phyloP scores from a whole-genome alignment of 2,113 vertebrate genomes.

The Halichoeres trimaculatus region DNA sequence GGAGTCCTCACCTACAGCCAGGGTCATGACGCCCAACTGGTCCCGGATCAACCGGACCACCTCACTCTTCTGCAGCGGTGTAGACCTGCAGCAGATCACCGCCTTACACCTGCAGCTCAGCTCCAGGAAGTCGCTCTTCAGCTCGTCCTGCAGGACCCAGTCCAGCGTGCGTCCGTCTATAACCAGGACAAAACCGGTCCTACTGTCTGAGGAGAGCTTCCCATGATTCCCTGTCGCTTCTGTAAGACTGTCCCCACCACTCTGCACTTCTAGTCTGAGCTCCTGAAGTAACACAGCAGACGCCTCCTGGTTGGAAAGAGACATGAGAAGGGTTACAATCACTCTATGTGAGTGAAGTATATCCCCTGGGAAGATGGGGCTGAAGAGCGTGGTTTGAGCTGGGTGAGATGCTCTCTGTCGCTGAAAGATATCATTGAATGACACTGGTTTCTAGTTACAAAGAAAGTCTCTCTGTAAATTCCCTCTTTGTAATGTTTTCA shows the following conservation, averaged over 20 bases:
- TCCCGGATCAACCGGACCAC: conserved; percentile 88
- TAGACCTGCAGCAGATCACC: conserved; percentile 92
- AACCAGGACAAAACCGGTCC: conserved; percentile 77
- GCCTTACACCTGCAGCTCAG: conserved; percentile 84
- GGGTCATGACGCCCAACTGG: conserved; percentile 86
- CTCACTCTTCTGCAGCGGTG: conserved; percentile 92
- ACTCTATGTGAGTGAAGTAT: too few species aligned
- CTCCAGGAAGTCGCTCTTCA: conserved; percentile 85
- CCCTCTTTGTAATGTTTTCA: background rate
- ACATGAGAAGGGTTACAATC: background rate
- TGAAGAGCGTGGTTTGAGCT: too few species aligned
- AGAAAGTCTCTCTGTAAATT: too few species aligned
- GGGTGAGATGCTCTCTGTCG: too few species aligned
- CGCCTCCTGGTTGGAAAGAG: conserved; percentile 80
- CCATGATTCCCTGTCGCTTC: background rate
- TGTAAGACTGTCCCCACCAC: background rate
- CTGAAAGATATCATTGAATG: too few species aligned
- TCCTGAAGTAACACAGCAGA: conserved; percentile 83
- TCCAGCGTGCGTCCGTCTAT: conserved; percentile 87
- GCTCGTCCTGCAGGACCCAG: conserved; percentile 84
- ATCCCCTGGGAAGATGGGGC: too few species aligned
- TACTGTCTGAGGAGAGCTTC: background rate
- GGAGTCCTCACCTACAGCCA: conserved; percentile 87
- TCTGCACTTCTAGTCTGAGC: conserved; percentile 80
- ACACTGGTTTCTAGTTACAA: too few species aligned